Conservation (phyloP, 1,140 invertebrate genomes). For the Chelonus insularis region DNA sequence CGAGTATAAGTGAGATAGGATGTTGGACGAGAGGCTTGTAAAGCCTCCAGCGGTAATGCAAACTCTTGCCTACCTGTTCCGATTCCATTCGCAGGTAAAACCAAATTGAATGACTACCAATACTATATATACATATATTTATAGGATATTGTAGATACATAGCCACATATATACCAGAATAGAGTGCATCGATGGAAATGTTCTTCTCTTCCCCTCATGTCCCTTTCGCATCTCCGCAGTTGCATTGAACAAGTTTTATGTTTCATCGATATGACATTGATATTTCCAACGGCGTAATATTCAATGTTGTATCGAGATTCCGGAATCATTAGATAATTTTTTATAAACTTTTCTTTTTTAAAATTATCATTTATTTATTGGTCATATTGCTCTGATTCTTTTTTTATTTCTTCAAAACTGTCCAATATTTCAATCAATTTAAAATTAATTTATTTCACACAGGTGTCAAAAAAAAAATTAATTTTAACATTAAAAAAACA, state of each 20-base stretch:
- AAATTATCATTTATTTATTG: not conserved
- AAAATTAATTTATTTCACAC: no score
- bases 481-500: no score
- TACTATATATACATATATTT: not conserved
- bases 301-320: not conserved
- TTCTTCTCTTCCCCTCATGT: not conserved
- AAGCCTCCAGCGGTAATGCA: constrained; percentile 19
- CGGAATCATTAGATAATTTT: constrained; percentile 1
- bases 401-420: no score
- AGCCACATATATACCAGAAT: no score
- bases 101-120: constrained; percentile 22
- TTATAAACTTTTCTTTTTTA: not conserved
- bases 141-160: no score
- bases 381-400: not conserved
- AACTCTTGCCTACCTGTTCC: constrained; percentile 15
- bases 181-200: no score
- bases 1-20: constrained; percentile 11
- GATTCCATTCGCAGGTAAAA: constrained; percentile 21
- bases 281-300: constrained; percentile 1
- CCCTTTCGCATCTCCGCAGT: not conserved
- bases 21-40: not conserved
- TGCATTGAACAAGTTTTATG: not conserved
- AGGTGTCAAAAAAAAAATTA: no score
- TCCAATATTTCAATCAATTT: no score
- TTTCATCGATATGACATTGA: constrained; percentile 8